Percentiles rank a stretch among this genome's conserved stretches.
phyloP scores from a whole-genome alignment of 2,888 invertebrate genomes.

The Crepidodera aurea region DNA sequence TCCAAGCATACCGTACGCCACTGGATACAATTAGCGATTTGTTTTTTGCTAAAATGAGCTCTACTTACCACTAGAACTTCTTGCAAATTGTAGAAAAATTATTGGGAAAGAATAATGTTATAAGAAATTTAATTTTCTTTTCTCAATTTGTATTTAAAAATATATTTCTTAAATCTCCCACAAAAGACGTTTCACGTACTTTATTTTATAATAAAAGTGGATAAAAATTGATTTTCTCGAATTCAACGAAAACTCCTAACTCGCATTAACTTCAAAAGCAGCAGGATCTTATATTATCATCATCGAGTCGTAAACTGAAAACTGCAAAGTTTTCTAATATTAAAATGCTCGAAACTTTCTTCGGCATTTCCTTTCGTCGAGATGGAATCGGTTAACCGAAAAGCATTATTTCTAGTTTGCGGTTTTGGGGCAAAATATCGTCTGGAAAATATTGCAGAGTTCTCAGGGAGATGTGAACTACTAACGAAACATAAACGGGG shows the following conservation, averaged over 20 bases:
- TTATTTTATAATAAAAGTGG: too few relatives aligned
- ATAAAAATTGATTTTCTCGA: background rate
- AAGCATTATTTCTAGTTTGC: slow-evolving; percentile 15
- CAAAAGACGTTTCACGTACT: too few relatives aligned
- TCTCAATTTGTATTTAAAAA: too few relatives aligned
- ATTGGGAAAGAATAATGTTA: too few relatives aligned
- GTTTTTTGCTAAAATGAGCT: too few relatives aligned
- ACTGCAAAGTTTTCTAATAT: slow-evolving; percentile 1
- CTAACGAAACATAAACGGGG: background rate
- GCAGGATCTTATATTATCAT: background rate
- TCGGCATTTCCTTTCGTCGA: background rate
- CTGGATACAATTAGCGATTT: too few relatives aligned
- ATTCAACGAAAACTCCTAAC: background rate
- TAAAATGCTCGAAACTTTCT: slow-evolving; percentile 17
- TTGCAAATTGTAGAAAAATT: too few relatives aligned
- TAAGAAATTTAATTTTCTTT: too few relatives aligned
- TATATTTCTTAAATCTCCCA: too few relatives aligned
- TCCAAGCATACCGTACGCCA: too few relatives aligned
- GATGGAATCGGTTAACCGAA: slow-evolving; percentile 15
- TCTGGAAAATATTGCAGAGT: background rate
- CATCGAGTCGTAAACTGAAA: background rate
- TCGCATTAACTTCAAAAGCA: background rate
- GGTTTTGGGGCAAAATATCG: slow-evolving; percentile 1
- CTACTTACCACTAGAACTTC: too few relatives aligned
- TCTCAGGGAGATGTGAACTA: background rate